phyloP scores from a whole-genome alignment of 2,113 vertebrate species.

The Macaca nemestrina region DNA sequence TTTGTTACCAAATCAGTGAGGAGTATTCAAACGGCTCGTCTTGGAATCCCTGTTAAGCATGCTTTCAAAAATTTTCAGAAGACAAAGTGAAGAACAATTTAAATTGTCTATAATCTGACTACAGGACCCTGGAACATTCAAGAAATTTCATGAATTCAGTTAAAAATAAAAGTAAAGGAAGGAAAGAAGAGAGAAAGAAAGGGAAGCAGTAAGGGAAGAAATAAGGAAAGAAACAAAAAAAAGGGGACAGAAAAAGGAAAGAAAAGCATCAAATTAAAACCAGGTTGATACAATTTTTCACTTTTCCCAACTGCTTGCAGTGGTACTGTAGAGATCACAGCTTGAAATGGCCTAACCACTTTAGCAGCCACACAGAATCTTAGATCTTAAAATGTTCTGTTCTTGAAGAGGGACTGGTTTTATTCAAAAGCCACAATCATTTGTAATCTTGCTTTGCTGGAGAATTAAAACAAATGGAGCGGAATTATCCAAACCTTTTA shows the following conservation, averaged over 20 bases:
- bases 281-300: background rate
- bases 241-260: background rate
- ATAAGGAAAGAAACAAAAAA: background rate
- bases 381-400: background rate
- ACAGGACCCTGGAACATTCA: background rate
- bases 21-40: background rate
- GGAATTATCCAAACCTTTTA: constrained; percentile 10
- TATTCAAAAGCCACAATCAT: background rate
- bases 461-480: constrained; percentile 25
- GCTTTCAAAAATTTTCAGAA: constrained; percentile 31
- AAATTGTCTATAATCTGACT: background rate
- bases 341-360: background rate
- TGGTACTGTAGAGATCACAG: background rate
- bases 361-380: background rate
- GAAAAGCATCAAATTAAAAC: background rate
- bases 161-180: background rate
- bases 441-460: background rate
- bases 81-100: background rate
- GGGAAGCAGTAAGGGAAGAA: background rate
- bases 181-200: background rate
- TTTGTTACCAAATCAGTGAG: constrained; percentile 1
- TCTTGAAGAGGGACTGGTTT: background rate
- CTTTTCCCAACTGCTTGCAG: background rate
- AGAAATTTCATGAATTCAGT: background rate
- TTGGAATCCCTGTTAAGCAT: background rate